A percentile compares a stretch with the other conserved stretches of the same genome.
These are phyloP conservation scores for Microhierax caerulescens DNA, from an alignment of 2,797 vertebrate genomes.

Conservation along the genomic window DNA sequence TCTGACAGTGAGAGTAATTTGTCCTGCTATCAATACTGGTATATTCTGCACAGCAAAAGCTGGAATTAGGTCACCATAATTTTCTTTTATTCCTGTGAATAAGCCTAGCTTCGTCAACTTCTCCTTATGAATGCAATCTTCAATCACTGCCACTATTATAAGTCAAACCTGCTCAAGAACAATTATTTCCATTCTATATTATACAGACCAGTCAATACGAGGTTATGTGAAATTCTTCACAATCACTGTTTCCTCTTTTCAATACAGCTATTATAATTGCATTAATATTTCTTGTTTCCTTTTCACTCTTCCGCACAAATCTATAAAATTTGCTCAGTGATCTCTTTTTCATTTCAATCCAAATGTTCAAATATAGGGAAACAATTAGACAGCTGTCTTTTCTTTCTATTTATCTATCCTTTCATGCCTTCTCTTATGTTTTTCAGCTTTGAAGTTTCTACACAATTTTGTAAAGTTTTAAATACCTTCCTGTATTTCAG, in stretches of 20 bases:
- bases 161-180: conserved; percentile 24
- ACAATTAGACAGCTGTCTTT: background rate
- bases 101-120: conserved; percentile 52
- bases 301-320: conserved; percentile 22
- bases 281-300: conserved; percentile 65
- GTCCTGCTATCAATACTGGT: conserved; percentile 67
- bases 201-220: conserved; percentile 43
- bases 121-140: conserved; percentile 38
- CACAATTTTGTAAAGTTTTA: background rate
- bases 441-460: background rate
- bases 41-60: conserved; percentile 68
- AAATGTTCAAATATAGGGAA: background rate
- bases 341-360: conserved; percentile 30
- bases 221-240: conserved; percentile 38
- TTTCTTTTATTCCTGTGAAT: conserved; percentile 72
- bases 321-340: conserved; percentile 43
- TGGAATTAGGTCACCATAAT: conserved; percentile 75
- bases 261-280: conserved; percentile 55
- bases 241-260: conserved; percentile 69
- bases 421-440: background rate
- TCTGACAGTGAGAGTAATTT: conserved; percentile 66
- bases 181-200: conserved; percentile 52
- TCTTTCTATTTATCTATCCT: background rate
- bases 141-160: conserved; percentile 31
- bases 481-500: background rate